Evolutionary conservation across 1,140 invertebrate genomes (phyloP), one percentile per base, ranked within the genome.

Genomic region (Bombus turneri): DNA sequence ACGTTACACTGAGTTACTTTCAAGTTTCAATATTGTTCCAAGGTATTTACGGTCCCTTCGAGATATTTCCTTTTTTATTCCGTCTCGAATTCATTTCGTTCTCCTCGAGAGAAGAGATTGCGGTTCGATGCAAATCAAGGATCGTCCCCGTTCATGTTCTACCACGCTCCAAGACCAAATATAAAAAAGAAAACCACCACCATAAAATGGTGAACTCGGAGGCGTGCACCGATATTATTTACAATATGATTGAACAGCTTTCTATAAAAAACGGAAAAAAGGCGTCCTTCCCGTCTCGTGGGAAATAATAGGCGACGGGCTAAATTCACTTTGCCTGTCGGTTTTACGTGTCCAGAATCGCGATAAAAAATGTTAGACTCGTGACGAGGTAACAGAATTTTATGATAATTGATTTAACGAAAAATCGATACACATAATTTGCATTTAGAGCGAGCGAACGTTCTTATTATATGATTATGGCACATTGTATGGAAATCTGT

Each of bases 21-120:
- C 34, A 68, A 37, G 66, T 68, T 68, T 68, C 66, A 68, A 68
- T 68, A 68, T 68, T 68, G 66, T 10, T 68, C 66, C 34, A 68
- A 15, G 66, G 18, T 68, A 68, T 68, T 68, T 68, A 68, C 66
- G 34, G 22, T 68, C 15, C n/a, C 62, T 66, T 64, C 64, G 64
- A 68, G 31, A 34, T 34, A 68, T 68, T 34, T 34, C 31, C 31
- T 34, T 68, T 68, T 68, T 68, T 68, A 68, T 68, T 68, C 34
- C 22, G 18, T 22, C 66, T 68, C 31, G 34, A 37, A 68, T 68
- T 68, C 66, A 68, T 37, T 37, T 68, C 66, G 34, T 68, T 68
- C 66, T 68, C 31, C 34, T 25, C 18, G 31, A 31, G 18, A 34
- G 34, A 28, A 62, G 66, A 9, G 18, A 68, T 68, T 68, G 66